Base-by-base conservation (phyloP, 1,140 invertebrate species). In the Bombus ignitus region DNA sequence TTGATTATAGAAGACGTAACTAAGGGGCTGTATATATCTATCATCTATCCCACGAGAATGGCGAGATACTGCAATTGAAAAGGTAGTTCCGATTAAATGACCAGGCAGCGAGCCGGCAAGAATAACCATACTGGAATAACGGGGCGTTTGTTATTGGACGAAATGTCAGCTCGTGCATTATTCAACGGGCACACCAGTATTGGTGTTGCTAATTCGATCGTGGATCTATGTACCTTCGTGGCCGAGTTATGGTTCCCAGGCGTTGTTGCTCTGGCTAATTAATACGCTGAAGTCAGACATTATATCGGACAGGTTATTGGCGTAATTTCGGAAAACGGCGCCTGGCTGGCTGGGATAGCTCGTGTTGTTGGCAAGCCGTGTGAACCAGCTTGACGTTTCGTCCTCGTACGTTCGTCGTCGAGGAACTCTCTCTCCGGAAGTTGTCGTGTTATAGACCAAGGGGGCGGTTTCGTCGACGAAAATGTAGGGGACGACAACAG, bases 141-240 rank as follows among this genome's bases (percentile, higher is more conserved):
- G 73, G 73, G 35, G 57, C 57, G 84, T 83, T 59, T 75, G 80
- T 83, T 89, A 83, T 87, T 81, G 80, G 70, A 57, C 76, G 84
- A 80, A 87, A 89, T 87, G 87, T 90, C 77, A 71, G 66, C 78
- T 85, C 81, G 86, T 90, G 88, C 85, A 90, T 90, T 90, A 90
- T 90, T 90, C 89, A 90, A 89, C 89, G 68, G 57, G 15, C 10
- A 4, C 2, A 4, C 32, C 22, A 47, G 82, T 90, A 90, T 87
- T 81, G 89, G 82, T 81, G 86, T 89, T 87, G 79, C 85, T 90
- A 87, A 89, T 90, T 89, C 84, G 82, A 89, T 89, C 88, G 88
- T 77, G 81, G 88, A 89, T 87, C 88, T 81, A 65, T 85, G 77
- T 53, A 89, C 88, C 72, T 89, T 72, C 78, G 79, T 77, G 79